Percentiles rank a stretch among this genome's conserved stretches.
phyloP scores from a whole-genome alignment of 1,140 invertebrate genomes.

The Drosophila saltans region DNA sequence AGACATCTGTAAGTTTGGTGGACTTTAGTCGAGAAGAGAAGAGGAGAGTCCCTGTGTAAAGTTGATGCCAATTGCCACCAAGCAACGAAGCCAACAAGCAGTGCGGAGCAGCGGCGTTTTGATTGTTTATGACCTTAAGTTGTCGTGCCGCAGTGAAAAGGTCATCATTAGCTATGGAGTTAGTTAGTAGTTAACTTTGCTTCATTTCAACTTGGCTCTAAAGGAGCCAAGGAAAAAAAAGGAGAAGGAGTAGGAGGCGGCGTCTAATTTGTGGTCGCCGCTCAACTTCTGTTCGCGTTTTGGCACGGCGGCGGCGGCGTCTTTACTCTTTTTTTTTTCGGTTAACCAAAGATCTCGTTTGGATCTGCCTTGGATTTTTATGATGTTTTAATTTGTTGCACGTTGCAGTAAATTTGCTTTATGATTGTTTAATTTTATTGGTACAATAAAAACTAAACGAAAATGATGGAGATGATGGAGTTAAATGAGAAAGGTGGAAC shows the following conservation, averaged over 20 bases:
- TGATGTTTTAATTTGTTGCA: conserved; percentile 82
- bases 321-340: conserved; percentile 55
- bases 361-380: conserved; percentile 73
- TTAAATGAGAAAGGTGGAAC: conserved; percentile 28
- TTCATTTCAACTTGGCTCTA: conserved; percentile 7
- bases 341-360: conserved; percentile 39
- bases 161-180: conserved; percentile 70
- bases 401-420: conserved; percentile 69
- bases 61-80: conserved; percentile 67
- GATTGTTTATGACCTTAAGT: conserved; percentile 80
- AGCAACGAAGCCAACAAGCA: not conserved
- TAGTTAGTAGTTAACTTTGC: conserved; percentile 35
- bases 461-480: not conserved
- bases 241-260: conserved; percentile 50
- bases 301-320: conserved; percentile 45
- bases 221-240: not conserved
- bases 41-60: conserved; percentile 5
- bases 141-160: conserved; percentile 79
- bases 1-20: not conserved
- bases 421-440: conserved; percentile 59
- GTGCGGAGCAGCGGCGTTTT: conserved; percentile 51
- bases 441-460: conserved; percentile 20
- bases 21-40: not conserved
- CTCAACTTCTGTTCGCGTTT: conserved; percentile 73
- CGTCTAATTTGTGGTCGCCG: conserved; percentile 67